Evolutionary conservation across 2,888 invertebrate species (phyloP).

Genomic region (Hypomecis punctinalis): DNA sequence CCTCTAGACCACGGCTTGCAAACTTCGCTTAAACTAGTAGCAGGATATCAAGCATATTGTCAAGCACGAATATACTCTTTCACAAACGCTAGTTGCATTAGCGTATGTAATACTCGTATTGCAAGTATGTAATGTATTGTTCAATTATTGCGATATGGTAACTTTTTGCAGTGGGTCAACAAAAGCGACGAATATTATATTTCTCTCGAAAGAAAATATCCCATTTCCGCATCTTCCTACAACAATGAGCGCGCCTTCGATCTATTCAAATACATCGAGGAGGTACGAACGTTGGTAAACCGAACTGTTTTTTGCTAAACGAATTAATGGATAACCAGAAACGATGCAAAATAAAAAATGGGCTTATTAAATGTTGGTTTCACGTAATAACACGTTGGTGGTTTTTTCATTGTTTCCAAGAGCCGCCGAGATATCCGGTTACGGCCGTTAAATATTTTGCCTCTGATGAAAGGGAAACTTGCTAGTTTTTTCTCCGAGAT

Average conservation of each 20-base stretch:
- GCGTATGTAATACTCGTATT: slow-evolving; percentile 5
- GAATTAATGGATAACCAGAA: slow-evolving; percentile 85
- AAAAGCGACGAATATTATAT: slow-evolving; percentile 82
- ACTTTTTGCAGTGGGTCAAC: slow-evolving; percentile 76
- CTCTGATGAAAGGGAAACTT: slow-evolving; percentile 83
- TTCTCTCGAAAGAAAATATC: slow-evolving; percentile 85
- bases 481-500: slow-evolving; percentile 74
- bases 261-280: slow-evolving; percentile 78
- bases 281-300: slow-evolving; percentile 69
- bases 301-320: slow-evolving; percentile 74
- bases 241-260: slow-evolving; percentile 80
- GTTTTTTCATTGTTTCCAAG: slow-evolving; percentile 83
- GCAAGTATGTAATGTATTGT: slow-evolving; percentile 47
- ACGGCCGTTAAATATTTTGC: slow-evolving; percentile 84
- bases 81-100: slow-evolving; percentile 42
- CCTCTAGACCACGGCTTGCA: too few relatives aligned
- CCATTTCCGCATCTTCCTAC: slow-evolving; percentile 85
- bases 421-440: slow-evolving; percentile 81
- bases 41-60: too few relatives aligned
- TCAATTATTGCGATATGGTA: slow-evolving; percentile 62
- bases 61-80: neutral
- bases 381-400: slow-evolving; percentile 83
- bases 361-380: slow-evolving; percentile 85
- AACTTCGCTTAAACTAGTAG: too few relatives aligned
- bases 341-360: slow-evolving; percentile 80